Conservation (phyloP, 2,113 vertebrate species). For the Aspiorhynchus laticeps region DNA sequence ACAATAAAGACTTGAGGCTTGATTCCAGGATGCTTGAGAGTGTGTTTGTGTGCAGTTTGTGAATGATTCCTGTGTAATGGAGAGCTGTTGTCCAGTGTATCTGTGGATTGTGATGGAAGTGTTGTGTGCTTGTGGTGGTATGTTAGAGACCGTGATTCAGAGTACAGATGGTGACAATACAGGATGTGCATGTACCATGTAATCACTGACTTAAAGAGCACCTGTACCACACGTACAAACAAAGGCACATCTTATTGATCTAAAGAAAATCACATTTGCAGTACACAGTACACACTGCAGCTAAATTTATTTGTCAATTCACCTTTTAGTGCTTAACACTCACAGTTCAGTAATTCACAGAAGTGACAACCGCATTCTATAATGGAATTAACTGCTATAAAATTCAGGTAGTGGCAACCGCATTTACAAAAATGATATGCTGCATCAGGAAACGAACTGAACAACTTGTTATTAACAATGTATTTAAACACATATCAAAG, state of each 20-base stretch:
- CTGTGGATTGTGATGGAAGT: neutral
- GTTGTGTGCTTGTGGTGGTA: conserved; percentile 40
- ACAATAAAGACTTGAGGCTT: neutral
- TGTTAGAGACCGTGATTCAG: conserved; percentile 64
- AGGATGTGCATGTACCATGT: conserved; percentile 74
- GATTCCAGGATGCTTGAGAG: neutral
- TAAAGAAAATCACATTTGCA: neutral
- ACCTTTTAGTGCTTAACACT: neutral
- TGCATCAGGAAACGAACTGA: neutral
- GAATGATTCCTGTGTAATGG: neutral
- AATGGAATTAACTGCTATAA: neutral
- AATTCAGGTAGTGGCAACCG: neutral
- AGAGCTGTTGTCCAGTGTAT: neutral
- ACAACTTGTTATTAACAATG: neutral
- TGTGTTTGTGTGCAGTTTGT: neutral
- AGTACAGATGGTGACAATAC: conserved; percentile 71
- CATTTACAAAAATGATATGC: neutral
- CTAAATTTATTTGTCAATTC: too few relatives aligned
- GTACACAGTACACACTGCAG: too few relatives aligned
- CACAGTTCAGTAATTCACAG: neutral
- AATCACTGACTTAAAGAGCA: conserved; percentile 71
- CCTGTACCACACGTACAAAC: conserved; percentile 46
- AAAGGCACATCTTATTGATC: neutral
- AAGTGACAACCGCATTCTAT: neutral
- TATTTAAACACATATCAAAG: neutral